These are phyloP conservation scores for Emys orbicularis DNA, from an alignment of 2,797 vertebrate species.

Conservation along the genomic window DNA sequence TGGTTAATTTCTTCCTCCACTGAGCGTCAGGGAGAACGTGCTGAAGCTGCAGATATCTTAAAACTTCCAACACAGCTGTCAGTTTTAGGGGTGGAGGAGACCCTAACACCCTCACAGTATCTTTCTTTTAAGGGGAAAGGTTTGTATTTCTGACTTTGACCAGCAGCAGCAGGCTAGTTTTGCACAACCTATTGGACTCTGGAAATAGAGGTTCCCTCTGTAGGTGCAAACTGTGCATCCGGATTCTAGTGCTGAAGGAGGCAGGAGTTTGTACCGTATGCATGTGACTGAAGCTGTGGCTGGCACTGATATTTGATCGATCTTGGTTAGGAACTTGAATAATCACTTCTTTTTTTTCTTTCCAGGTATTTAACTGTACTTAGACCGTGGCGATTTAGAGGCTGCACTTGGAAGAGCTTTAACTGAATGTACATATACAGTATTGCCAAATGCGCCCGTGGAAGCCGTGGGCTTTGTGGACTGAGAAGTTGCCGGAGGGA, in stretches of 20 bases:
- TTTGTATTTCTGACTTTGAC: not conserved
- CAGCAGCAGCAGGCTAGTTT: not conserved
- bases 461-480: no score
- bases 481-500: not conserved
- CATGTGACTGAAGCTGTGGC: not conserved
- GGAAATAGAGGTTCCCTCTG: not conserved
- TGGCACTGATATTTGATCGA: not conserved
- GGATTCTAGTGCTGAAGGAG: not conserved
- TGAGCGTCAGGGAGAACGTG: not conserved
- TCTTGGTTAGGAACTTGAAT: not conserved
- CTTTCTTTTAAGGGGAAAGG: not conserved
- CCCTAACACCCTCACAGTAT: not conserved
- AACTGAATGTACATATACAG: no score
- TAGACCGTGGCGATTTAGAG: not conserved
- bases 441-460: not conserved
- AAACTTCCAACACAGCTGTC: not conserved
- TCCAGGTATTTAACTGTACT: not conserved
- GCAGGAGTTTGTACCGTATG: not conserved
- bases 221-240: not conserved
- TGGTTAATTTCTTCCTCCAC: not conserved
- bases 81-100: not conserved
- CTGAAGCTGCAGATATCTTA: not conserved
- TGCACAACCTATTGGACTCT: not conserved
- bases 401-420: not conserved
- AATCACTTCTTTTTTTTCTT: not conserved